Evolutionary conservation across 64 coral and sea anemone species (phyloP), one percentile per base, ranked within the genome.

Genomic region (Montipora cactus): DNA sequence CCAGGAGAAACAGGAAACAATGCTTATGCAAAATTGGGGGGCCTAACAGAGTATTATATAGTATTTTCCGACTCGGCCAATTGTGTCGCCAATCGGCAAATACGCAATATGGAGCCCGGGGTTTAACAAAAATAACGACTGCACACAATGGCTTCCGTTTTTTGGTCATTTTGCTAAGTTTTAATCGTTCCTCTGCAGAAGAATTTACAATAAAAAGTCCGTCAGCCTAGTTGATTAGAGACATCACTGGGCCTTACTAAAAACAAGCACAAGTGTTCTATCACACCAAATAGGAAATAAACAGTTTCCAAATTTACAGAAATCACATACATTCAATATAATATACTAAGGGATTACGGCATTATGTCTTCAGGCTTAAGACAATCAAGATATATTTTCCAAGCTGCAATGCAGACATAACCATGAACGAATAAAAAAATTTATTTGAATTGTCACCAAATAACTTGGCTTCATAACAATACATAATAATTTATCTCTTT

Each of bases 121-220:
- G 28, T 76, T 11, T 2, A 12, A 82, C 11, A n/a, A 49, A 8
- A 48, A 5, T 12, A 86, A 67, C 44, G 47, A 44, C 15, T 64
- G 19, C 44, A 86, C 82, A 72, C 82, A 86, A 22, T 72, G 68
- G 45, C 66, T 72, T 71, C 82, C 82, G 28, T 22, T 86, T 49
- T 86, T 86, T 50, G 57, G 64, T 86, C 82, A 86, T 86, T 86
- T 86, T 86, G 82, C 82, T 86, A 84, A 48, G 82, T 86, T 86
- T 86, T 86, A 86, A 86, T 86, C 82, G 70, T 86, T 86, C 82
- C 71, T 62, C 82, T 86, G 82, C 82, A 86, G 82, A 86, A 86
- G 67, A 86, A 71, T 86, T 86, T 86, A 86, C 82, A 86, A 72
- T 86, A 86, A 86, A 86, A 86, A 86, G 82, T 86, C 82, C 66